These are phyloP conservation scores for Ramphastos sulfuratus DNA, from an alignment of 2,113 vertebrate genomes.

Conservation along the genomic window DNA sequence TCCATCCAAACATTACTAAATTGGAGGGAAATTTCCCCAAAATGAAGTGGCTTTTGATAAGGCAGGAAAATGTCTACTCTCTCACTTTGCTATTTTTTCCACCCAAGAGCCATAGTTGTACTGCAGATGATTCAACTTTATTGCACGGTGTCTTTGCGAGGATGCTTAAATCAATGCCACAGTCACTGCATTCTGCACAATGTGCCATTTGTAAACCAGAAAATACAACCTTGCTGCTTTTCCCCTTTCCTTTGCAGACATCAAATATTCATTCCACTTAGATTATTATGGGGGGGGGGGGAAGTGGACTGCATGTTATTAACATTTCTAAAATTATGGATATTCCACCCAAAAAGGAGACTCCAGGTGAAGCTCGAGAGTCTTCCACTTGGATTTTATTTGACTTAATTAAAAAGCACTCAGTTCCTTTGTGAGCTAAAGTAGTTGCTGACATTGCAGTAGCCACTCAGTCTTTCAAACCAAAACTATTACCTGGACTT, in stretches of 20 bases:
- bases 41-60: conserved; percentile 56
- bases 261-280: conserved; percentile 56
- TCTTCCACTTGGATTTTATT: conserved; percentile 46
- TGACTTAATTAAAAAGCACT: conserved; percentile 71
- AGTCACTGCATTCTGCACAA: conserved; percentile 5
- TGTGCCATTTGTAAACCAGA: conserved; percentile 60
- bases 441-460: conserved; percentile 57
- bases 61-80: background rate
- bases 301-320: conserved; percentile 42
- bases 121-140: conserved; percentile 64
- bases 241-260: conserved; percentile 5
- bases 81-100: conserved; percentile 28
- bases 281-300: background rate
- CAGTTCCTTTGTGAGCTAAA: conserved; percentile 41
- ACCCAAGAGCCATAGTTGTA: conserved; percentile 26
- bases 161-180: conserved; percentile 42
- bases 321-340: conserved; percentile 50
- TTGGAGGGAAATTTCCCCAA: conserved; percentile 45
- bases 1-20: conserved; percentile 28
- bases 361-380: conserved; percentile 20
- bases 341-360: conserved; percentile 27
- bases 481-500: conserved; percentile 65
- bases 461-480: conserved; percentile 63
- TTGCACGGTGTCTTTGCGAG: conserved; percentile 17
- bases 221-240: conserved; percentile 38